A percentile compares a stretch with the other conserved stretches of the same genome.
phyloP scores from a whole-genome alignment of 92 coral and sea anemone species.

The Galaxea fascicularis region DNA sequence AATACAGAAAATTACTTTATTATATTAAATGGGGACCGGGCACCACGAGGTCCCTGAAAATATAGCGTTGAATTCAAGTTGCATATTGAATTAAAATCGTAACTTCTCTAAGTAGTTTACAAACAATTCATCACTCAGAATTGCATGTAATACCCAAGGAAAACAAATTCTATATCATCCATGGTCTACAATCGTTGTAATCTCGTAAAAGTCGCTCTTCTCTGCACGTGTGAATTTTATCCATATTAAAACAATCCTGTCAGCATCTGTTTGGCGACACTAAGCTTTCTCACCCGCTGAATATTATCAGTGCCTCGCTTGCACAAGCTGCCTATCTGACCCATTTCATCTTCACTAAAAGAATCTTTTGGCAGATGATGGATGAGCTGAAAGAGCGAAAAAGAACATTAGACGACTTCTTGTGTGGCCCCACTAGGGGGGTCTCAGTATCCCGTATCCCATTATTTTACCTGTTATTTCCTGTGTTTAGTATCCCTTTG shows the following conservation, averaged over 20 bases:
- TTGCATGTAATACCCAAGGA: not conserved
- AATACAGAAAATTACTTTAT: conserved; percentile 6
- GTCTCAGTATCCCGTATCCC: too few species aligned
- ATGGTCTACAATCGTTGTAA: not conserved
- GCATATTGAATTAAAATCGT: not conserved
- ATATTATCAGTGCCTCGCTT: conserved; percentile 85
- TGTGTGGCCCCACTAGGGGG: too few species aligned
- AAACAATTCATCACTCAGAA: not conserved
- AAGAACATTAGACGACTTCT: not conserved
- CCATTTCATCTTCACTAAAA: conserved; percentile 26
- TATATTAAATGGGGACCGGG: not conserved
- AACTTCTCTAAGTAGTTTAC: not conserved
- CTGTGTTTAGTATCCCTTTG: too few species aligned
- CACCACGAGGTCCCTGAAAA: not conserved
- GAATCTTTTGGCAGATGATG: conserved; percentile 65
- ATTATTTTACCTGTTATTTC: too few species aligned
- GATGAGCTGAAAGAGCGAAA: conserved; percentile 66
- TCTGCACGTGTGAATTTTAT: not conserved
- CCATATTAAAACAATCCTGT: conserved; percentile 74
- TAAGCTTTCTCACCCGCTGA: conserved; percentile 80
- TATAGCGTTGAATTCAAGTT: not conserved
- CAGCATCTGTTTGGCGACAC: conserved; percentile 76
- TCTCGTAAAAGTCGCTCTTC: not conserved
- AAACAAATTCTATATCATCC: not conserved
- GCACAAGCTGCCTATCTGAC: conserved; percentile 79